Evolutionary conservation across 2,113 vertebrate genomes (phyloP).

Genomic region (Macquaria ambigua): DNA sequence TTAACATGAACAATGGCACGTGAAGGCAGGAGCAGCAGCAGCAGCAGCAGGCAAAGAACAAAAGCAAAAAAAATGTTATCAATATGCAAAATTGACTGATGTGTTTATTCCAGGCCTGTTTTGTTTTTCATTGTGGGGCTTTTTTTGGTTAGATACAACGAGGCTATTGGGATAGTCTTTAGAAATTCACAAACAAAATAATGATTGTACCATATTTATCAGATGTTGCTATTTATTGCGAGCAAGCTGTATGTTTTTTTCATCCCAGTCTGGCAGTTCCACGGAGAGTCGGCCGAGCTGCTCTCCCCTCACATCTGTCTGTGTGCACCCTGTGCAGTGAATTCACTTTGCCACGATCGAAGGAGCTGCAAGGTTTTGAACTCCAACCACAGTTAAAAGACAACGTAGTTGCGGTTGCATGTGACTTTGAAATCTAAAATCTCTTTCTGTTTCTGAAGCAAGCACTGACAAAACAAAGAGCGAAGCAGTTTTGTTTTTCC

Average conservation of each 20-base stretch:
- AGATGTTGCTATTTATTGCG: conserved; percentile 79
- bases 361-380: conserved; percentile 78
- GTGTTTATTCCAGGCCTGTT: conserved; percentile 65
- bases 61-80: conserved; percentile 41
- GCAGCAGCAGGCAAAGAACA: conserved; percentile 60
- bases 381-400: conserved; percentile 78
- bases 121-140: conserved; percentile 41
- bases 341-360: conserved; percentile 65
- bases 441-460: conserved; percentile 58
- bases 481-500: conserved; percentile 77
- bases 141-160: conserved; percentile 35
- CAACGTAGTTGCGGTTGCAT: conserved; percentile 63
- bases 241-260: conserved; percentile 56
- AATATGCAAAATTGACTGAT: conserved; percentile 67
- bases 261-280: conserved; percentile 58
- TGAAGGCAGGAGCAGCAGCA: conserved; percentile 56
- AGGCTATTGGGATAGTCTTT: conserved; percentile 75
- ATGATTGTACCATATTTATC: conserved; percentile 76
- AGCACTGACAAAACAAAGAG: conserved; percentile 71
- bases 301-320: conserved; percentile 74
- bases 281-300: conserved; percentile 67
- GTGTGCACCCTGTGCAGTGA: conserved; percentile 61
- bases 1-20: conserved; percentile 71
- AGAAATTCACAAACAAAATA: conserved; percentile 76
- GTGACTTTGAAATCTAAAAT: conserved; percentile 77